Percentiles rank a stretch among this genome's conserved stretches.
Conservation (phyloP, 2,113 vertebrate genomes). For the Cryptomyrus ogoouensis region DNA sequence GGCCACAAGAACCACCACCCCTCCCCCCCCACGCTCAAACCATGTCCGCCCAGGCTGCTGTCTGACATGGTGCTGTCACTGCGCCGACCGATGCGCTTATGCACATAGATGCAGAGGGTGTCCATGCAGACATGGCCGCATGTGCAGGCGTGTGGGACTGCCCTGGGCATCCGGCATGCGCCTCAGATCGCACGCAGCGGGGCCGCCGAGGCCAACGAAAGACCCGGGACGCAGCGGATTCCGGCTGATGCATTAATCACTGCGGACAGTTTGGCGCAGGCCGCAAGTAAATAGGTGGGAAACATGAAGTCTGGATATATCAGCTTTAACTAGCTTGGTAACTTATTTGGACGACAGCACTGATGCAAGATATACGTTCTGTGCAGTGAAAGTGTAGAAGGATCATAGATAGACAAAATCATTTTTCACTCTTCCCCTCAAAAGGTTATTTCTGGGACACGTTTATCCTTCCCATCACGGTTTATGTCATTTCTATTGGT, state of each 20-base stretch:
- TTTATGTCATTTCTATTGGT: not conserved
- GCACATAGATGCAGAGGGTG: not conserved
- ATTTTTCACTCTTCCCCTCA: not conserved
- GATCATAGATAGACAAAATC: not conserved
- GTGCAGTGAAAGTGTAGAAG: not conserved
- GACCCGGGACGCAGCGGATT: constrained; percentile 67
- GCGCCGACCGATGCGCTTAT: not conserved
- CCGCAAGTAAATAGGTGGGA: constrained; percentile 71
- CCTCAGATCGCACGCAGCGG: not conserved
- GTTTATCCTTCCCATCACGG: not conserved
- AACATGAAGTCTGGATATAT: constrained; percentile 53
- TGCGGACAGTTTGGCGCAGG: constrained; percentile 75
- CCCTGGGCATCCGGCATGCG: not conserved
- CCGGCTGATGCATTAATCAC: constrained; percentile 81
- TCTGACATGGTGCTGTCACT: not conserved
- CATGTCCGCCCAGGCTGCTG: not conserved
- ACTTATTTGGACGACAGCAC: not conserved
- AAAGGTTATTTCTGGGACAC: not conserved
- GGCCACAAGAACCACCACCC: not conserved
- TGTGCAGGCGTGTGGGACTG: constrained; percentile 37
- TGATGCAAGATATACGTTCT: not conserved
- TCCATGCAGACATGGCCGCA: not conserved
- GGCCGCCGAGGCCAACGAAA: constrained; percentile 58
- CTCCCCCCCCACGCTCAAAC: constrained; percentile 61
- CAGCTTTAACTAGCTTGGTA: not conserved